Evolutionary conservation across 2,888 invertebrate species (phyloP).

Genomic region (Tupiocoris notatus): DNA sequence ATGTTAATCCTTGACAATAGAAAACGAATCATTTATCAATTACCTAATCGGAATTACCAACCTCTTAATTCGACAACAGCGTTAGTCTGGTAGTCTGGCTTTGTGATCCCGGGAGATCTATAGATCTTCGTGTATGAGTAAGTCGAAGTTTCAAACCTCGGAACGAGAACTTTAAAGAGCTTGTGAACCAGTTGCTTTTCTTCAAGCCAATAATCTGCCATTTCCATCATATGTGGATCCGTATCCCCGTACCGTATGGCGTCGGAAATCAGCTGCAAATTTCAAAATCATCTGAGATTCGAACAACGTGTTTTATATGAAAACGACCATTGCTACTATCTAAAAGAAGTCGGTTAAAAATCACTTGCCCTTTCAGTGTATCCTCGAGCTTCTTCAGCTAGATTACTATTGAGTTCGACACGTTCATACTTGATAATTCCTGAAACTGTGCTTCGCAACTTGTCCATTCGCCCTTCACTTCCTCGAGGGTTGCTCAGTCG

Average conservation of each 20-base stretch:
- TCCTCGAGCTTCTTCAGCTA: slow-evolving; percentile 84
- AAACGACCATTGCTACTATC: no score
- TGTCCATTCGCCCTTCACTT: slow-evolving; percentile 76
- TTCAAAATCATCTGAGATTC: no score
- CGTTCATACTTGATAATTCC: slow-evolving; percentile 85
- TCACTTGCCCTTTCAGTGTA: slow-evolving; percentile 82
- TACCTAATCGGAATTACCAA: no score
- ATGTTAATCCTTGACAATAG: no score
- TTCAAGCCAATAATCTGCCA: slow-evolving; percentile 83
- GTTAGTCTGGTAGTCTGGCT: slow-evolving; percentile 58
- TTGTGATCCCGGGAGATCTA: slow-evolving; percentile 66
- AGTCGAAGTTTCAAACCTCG: slow-evolving; percentile 71
- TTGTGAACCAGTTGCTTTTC: slow-evolving; percentile 91
- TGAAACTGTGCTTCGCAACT: slow-evolving; percentile 79
- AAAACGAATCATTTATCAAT: no score
- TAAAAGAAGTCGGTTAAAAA: no score
- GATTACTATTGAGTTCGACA: slow-evolving; percentile 73
- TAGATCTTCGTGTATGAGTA: slow-evolving; percentile 73
- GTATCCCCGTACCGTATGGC: slow-evolving; percentile 85
- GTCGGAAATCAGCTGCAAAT: slow-evolving; percentile 79
- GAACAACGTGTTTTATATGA: no score
- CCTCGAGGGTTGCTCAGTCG: slow-evolving; percentile 67
- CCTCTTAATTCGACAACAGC: slow-evolving; percentile 72
- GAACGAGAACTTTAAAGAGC: slow-evolving; percentile 87
- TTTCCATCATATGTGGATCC: slow-evolving; percentile 83